These are phyloP conservation scores for Cochlearius cochlearius DNA, from an alignment of 2,113 vertebrate genomes.

Conservation along the genomic window DNA sequence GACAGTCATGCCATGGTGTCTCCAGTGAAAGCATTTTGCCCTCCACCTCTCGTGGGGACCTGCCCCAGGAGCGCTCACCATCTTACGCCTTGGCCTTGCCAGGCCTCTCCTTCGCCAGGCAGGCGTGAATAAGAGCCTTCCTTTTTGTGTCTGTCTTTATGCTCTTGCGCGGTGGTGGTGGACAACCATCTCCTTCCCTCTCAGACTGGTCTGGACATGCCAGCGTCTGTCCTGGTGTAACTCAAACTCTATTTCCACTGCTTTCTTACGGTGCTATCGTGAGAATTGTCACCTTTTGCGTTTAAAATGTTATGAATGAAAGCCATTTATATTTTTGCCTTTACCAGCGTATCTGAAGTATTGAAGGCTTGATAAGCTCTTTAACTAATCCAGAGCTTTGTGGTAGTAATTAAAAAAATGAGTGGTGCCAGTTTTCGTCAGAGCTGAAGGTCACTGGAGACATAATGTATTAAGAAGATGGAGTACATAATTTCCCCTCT, in stretches of 20 bases:
- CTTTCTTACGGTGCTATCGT: not conserved
- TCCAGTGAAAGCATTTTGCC: not conserved
- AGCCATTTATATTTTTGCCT: not conserved
- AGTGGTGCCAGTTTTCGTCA: not conserved
- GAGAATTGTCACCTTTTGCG: not conserved
- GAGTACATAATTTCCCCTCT: not conserved
- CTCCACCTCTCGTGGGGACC: accelerated
- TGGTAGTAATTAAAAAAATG: slow-evolving; percentile 18
- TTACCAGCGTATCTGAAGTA: not conserved
- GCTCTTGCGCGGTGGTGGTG: not conserved
- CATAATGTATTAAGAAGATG: not conserved
- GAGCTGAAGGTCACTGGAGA: not conserved
- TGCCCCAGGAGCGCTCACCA: not conserved
- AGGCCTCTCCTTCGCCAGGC: not conserved
- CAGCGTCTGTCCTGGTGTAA: not conserved
- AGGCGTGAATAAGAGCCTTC: not conserved
- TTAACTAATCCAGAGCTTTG: not conserved
- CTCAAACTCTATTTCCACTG: not conserved
- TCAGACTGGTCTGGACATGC: not conserved
- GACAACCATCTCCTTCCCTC: not conserved
- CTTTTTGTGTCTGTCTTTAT: not conserved
- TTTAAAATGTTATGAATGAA: not conserved
- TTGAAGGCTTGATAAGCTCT: not conserved
- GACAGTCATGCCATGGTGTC: not conserved
- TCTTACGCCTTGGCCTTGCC: not conserved